phyloP scores from a whole-genome alignment of 1,140 invertebrate species.

The Philotrypesis tridentata region DNA sequence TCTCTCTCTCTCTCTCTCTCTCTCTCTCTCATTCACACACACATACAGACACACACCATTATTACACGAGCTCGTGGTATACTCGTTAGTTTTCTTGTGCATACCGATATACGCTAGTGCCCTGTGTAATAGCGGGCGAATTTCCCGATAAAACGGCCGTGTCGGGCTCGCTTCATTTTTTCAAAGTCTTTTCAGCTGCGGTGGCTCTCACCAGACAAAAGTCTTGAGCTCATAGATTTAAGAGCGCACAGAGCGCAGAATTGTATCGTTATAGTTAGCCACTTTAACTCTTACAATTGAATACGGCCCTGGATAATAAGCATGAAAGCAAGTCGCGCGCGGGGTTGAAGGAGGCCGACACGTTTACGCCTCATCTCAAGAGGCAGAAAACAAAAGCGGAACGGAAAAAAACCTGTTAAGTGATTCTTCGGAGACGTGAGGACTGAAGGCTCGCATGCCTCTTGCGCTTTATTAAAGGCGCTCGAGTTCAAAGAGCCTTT shows the following conservation, averaged over 20 bases:
- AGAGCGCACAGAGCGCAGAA: too few relatives aligned
- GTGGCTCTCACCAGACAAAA: too few relatives aligned
- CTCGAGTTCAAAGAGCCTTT: slow-evolving; percentile 25
- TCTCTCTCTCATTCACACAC: not conserved
- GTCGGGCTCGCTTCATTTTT: not conserved
- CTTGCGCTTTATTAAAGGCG: not conserved
- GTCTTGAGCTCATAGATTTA: too few relatives aligned
- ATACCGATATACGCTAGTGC: not conserved
- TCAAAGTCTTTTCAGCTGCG: too few relatives aligned
- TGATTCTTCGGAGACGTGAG: not conserved
- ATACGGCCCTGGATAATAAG: not conserved
- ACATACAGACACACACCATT: too few relatives aligned
- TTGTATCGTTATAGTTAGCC: too few relatives aligned
- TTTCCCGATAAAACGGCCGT: not conserved
- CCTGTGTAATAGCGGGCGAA: not conserved
- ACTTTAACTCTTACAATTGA: not conserved
- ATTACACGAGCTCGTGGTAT: not conserved
- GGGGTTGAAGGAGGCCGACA: not conserved
- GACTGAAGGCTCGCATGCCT: not conserved
- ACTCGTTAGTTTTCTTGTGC: slow-evolving; percentile 27
- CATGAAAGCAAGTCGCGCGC: not conserved
- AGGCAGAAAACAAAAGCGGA: not conserved
- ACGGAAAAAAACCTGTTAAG: not conserved
- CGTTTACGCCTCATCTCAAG: not conserved
- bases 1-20: not conserved